Base-by-base conservation (phyloP, 2,888 invertebrate species). In the Beris morrisii region DNA sequence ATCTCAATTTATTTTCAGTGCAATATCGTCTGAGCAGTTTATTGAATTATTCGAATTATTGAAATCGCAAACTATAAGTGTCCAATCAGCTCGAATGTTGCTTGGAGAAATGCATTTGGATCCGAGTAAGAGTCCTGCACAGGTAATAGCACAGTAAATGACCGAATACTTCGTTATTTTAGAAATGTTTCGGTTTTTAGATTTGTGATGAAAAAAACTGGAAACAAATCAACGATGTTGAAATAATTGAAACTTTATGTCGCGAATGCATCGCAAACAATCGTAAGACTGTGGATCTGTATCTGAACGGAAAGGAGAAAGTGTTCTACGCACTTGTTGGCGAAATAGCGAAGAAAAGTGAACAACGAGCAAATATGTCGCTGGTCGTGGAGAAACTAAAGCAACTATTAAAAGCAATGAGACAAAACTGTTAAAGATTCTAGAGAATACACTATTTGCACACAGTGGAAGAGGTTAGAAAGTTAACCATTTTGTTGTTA, bases 301-400 rank as follows among this genome's bases (percentile, higher is more conserved):
- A 88, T 75, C 86, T 84, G 76, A 81, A 80, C 9, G 92, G 92
- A 5, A 92, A 92, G 79, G 78, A 77, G 0, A 90, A 90, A 81
- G 84, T 87, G 7, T 84, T 89, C 55, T 86, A 84, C 73, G 86
- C 87, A 38, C 83, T 93, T 68, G 76, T 87, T 68, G 87, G 87
- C 12, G 81, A 85, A 74, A 81, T 90, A 61, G 83, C 83, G 64
- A 85, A 84, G 73, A 80, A 81, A 70, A 85, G 87, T 53, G 78
- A 86, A 15, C 83, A 86, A 73, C 85, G 84, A 75, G 86, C 88
- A 46, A 87, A 92, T 76, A 91, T 91, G 89, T 81, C 82, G 67
- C 73, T 84, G 74, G 87, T 85, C 69, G 80, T 84, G 63, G 79
- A 82, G 73, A 85, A 85, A 73, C 81, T 91, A 79, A 85, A 88